These are phyloP conservation scores for Drosophila hamatofila DNA, from an alignment of 2,888 invertebrate species.

Conservation along the genomic window DNA sequence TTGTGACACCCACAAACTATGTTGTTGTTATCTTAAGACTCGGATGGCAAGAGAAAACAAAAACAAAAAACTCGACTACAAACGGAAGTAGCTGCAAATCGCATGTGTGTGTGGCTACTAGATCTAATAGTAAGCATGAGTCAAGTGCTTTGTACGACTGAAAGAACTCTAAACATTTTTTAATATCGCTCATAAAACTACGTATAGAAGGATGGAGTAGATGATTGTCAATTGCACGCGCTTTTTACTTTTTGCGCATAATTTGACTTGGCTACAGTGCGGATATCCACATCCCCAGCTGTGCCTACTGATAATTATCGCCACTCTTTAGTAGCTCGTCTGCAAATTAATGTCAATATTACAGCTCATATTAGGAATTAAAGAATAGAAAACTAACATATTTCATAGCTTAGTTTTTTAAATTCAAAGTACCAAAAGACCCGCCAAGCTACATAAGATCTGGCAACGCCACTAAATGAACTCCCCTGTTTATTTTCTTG, in stretches of 20 bases:
- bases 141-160: conserved; percentile 71
- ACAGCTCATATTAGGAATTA: not conserved
- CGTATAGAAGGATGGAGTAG: conserved; percentile 12
- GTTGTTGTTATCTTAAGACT: conserved; percentile 54
- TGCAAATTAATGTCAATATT: not conserved
- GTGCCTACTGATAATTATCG: not conserved
- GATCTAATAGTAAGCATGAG: conserved; percentile 53
- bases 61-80: conserved; percentile 33
- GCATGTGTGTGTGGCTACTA: conserved; percentile 39
- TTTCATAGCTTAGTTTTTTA: not conserved
- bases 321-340: not conserved
- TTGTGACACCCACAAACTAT: conserved; percentile 72
- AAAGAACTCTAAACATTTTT: conserved; percentile 41
- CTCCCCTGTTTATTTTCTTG: not conserved
- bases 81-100: conserved; percentile 64
- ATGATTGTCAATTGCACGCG: conserved; percentile 62
- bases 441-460: not conserved
- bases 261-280: conserved; percentile 32
- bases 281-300: conserved; percentile 38
- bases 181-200: conserved; percentile 57
- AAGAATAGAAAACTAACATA: not conserved
- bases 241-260: conserved; percentile 37
- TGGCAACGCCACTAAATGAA: conserved; percentile 17
- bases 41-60: conserved; percentile 61
- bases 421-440: not conserved